Evolutionary conservation across 1,140 invertebrate species (phyloP), one percentile per base, ranked within the genome.

Genomic region (Dreissena rostriformis): DNA sequence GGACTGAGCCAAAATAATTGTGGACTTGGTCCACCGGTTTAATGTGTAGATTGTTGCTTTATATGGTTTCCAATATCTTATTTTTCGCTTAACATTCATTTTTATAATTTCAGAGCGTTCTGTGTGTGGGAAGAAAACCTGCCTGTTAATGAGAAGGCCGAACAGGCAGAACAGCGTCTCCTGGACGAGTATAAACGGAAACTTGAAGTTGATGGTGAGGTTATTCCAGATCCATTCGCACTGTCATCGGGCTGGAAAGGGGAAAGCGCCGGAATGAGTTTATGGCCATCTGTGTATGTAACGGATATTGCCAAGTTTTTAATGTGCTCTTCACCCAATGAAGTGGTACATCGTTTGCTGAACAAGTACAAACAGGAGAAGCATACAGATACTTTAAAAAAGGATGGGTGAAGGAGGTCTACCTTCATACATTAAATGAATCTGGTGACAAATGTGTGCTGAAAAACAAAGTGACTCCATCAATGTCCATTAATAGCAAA

Each of bases 301-400:
- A 57, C 14, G 14, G 55, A 57, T n/a, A 57, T 57, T 57, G 14
- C 55, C 14, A 57, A 57, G 14, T 57, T 15, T 57, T n/a, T 57
- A n/a, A 57, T 15, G 14, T 57, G 55, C n/a, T n/a, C 55, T 15
- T 57, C 55, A 57, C 55, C 55, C 55, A 57, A 57, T 15, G 55
- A 57, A 14, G 55, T 57, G n/a, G 14, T 57, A 57, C 55, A 57
- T 57, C 55, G 55, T 57, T n/a, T 57, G n/a, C 55, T 57, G 14
- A 57, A 57, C 55, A n/a, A 57, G n/a, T 57, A 57, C 55, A 57
- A 57, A 57, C 14, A 57, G 55, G 55, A 15, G n/a, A n/a, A 15
- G 82, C 61, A 4, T 84, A 78, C 49, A 55, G 73, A 22, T 76
- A 84, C 53, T 68, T 77, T 84, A 66, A 55, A 5, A 53, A 74